Evolutionary conservation across 1,140 invertebrate genomes (phyloP), one percentile per base, ranked within the genome.

Genomic region (Stegodyphus mimosarum): DNA sequence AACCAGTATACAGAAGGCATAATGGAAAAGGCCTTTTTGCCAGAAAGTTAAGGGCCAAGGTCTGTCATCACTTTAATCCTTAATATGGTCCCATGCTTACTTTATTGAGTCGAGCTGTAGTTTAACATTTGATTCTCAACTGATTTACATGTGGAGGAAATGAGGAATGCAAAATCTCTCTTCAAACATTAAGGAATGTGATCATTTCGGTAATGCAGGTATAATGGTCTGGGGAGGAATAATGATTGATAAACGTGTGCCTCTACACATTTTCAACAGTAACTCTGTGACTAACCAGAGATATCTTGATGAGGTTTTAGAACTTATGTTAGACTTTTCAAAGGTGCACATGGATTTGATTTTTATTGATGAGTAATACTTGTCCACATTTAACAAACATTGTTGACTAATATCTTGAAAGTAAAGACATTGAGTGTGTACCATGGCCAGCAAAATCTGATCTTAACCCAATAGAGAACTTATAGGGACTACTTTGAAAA

Each of bases 271-370:
- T 72, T 72, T 50, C 70, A 17, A 49, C 11, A 51, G 48, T 11
- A 2, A 33, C 1, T 50, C 48, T 72, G 70, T 72, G 70, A 72
- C 50, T 33, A 5, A 6, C 64, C 15, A 13, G 17, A 67, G 70
- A 10, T 50, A 50, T 72, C 33, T 5, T 17, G 70, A 72, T 72
- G 70, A 49, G 70, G 18, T 72, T n/a, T 17, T 4, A 50, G 70
- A 72, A n/a, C 50, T 17, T 72, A 72, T 67, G 48, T 72, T 1
- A 72, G 48, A 51, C 49, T 72, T 72, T 49, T 72, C 70, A 51
- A n/a, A 49, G 50, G 70, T 9, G 11, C 70, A 50, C 6, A 50
- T 72, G 3, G 48, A 7, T 13, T 5, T 11, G 70, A 53, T 33
- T 72, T 72, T 72, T 50, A 50, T 72, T 72, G 18, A 72, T 72